These are phyloP conservation scores for Lepidostoma basale DNA, from an alignment of 1,140 invertebrate genomes.

Conservation along the genomic window DNA sequence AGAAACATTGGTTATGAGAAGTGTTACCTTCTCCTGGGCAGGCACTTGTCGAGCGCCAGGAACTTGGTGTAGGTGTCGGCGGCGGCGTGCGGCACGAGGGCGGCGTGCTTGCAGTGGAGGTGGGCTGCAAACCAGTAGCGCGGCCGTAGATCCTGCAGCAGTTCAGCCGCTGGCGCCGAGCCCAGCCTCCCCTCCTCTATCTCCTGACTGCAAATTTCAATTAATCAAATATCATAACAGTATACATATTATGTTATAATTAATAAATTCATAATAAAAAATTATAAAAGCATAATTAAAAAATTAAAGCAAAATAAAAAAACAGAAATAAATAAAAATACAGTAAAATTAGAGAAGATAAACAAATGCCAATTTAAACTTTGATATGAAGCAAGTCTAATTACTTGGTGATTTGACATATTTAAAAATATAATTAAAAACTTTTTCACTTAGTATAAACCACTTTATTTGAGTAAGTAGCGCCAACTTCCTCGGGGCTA, in stretches of 20 bases:
- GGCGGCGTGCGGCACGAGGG: constrained; percentile 75
- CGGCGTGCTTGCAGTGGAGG: constrained; percentile 95
- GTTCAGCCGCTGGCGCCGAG: constrained; percentile 80
- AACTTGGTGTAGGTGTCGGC: constrained; percentile 78
- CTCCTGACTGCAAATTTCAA: constrained; percentile 76
- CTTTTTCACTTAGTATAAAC: no score
- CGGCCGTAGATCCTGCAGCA: constrained; percentile 82
- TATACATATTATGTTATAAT: no score
- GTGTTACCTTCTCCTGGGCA: constrained; percentile 80
- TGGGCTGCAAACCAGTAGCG: constrained; percentile 97
- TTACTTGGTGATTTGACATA: no score
- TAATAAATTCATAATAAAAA: neutral
- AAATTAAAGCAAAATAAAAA: neutral
- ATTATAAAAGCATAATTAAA: neutral
- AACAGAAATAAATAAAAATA: neutral
- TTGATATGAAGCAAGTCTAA: no score
- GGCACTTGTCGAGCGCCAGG: constrained; percentile 94
- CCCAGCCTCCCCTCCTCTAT: constrained; percentile 82
- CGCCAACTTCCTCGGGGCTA: no score
- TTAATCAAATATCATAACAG: no score
- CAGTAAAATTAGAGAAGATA: no score
- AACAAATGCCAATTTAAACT: no score
- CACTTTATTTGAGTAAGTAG: no score
- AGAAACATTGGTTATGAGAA: no score
- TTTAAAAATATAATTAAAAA: no score